Percentiles rank a stretch among this genome's conserved stretches.
Conservation (phyloP, 2,888 invertebrate species). For the Crossocerus cetratus region DNA sequence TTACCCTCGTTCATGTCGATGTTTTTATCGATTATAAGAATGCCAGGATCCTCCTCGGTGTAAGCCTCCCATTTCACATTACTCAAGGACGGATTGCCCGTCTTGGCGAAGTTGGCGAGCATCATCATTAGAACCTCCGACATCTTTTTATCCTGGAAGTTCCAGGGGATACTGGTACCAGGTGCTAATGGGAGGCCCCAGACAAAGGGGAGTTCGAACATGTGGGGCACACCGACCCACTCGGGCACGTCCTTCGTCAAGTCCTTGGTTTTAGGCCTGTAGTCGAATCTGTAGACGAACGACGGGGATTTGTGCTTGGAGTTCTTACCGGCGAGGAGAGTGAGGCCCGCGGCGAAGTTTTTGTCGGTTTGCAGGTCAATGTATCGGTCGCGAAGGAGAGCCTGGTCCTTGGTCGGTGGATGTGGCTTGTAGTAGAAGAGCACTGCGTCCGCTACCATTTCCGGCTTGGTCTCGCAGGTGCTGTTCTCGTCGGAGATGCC, state of each 20-base stretch:
- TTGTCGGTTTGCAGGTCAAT: conserved; percentile 87
- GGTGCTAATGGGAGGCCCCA: conserved; percentile 88
- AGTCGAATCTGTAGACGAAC: conserved; percentile 83
- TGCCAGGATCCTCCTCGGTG: conserved; percentile 82
- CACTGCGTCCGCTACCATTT: conserved; percentile 82
- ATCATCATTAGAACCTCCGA: conserved; percentile 89
- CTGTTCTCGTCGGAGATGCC: conserved; percentile 65
- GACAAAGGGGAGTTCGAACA: conserved; percentile 88
- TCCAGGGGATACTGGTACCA: conserved; percentile 81
- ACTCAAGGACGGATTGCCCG: conserved; percentile 80
- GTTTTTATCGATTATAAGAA: conserved; percentile 84
- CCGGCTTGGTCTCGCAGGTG: conserved; percentile 73
- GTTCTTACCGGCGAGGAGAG: conserved; percentile 83
- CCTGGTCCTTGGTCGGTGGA: conserved; percentile 81
- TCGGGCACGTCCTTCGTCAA: conserved; percentile 84
- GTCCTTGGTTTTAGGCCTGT: conserved; percentile 82
- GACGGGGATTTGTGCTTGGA: conserved; percentile 80
- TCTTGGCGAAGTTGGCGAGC: conserved; percentile 88
- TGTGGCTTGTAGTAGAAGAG: conserved; percentile 87
- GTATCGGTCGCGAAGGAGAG: conserved; percentile 82
- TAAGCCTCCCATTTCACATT: conserved; percentile 87
- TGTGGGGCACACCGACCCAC: conserved; percentile 89
- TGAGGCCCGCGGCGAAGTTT: conserved; percentile 85
- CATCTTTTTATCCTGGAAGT: conserved; percentile 86
- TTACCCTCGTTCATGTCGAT: conserved; percentile 86